Percentiles rank a stretch among this genome's conserved stretches.
phyloP scores from a whole-genome alignment of 1,140 invertebrate genomes.

The Drosophila sulfurigaster region DNA sequence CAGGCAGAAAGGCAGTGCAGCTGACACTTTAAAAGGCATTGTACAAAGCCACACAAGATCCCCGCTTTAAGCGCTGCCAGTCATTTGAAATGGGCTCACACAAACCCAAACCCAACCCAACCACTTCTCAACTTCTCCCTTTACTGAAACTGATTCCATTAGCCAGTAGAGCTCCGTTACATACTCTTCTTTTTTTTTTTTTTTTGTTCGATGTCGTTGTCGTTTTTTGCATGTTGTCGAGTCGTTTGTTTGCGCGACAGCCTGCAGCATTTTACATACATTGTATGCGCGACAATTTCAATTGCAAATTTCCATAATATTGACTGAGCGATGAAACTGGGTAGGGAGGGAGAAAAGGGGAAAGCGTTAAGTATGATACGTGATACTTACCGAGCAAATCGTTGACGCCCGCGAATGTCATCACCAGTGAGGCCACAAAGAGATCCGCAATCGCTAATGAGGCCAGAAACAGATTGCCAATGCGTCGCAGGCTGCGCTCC shows the following conservation, averaged over 20 bases:
- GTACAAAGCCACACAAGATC: constrained; percentile 58
- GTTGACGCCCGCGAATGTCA: constrained; percentile 96
- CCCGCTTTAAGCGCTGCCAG: constrained; percentile 72
- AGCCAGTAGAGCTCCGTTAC: constrained; percentile 25
- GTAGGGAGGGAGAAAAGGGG: too few species aligned
- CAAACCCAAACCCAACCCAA: not conserved
- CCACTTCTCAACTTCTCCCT: not conserved
- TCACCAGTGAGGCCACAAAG: constrained; percentile 96
- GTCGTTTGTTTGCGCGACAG: constrained; percentile 40
- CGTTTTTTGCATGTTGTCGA: constrained; percentile 26
- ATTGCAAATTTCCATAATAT: constrained; percentile 71
- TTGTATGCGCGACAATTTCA: constrained; percentile 61
- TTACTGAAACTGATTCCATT: constrained; percentile 35
- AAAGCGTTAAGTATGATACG: not conserved
- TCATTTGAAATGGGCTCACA: constrained; percentile 50
- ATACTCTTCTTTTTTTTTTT: too few species aligned
- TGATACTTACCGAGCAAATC: constrained; percentile 88
- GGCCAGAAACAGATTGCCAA: constrained; percentile 97
- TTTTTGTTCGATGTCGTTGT: constrained; percentile 6
- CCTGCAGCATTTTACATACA: constrained; percentile 77
- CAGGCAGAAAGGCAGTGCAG: constrained; percentile 55
- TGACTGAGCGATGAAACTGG: constrained; percentile 1
- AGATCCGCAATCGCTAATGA: constrained; percentile 98
- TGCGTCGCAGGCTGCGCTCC: constrained; percentile 94
- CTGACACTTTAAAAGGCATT: constrained; percentile 75